These are phyloP conservation scores for Liolophura sinensis DNA, from an alignment of 1,140 invertebrate genomes.

Conservation along the genomic window DNA sequence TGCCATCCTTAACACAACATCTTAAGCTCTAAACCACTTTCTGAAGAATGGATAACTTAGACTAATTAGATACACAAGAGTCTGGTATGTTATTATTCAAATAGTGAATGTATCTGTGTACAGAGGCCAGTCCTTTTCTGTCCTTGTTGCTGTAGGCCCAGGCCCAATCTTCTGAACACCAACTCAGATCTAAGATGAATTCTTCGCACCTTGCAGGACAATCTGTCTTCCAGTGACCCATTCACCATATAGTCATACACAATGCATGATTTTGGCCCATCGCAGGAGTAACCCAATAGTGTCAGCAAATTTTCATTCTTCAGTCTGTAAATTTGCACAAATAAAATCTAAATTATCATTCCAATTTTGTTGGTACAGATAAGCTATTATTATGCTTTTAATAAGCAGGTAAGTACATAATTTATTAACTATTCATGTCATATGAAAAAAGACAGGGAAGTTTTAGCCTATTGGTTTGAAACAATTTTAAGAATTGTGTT, in stretches of 20 bases:
- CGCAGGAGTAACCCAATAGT: slow-evolving; percentile 69
- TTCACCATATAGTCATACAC: slow-evolving; percentile 72
- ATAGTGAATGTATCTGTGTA: too few relatives aligned
- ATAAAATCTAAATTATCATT: slow-evolving; percentile 6
- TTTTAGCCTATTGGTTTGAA: neutral
- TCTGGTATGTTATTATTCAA: too few relatives aligned
- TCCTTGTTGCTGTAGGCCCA: too few relatives aligned
- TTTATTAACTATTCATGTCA: neutral
- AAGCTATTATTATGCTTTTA: slow-evolving; percentile 31
- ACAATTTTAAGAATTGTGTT: neutral
- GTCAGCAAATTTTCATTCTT: slow-evolving; percentile 70
- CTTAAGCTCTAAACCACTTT: too few relatives aligned
- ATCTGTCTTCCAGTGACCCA: slow-evolving; percentile 69
- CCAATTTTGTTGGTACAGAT: slow-evolving; percentile 39
- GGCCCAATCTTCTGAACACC: neutral
- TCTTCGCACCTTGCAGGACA: slow-evolving; percentile 56
- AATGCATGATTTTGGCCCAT: slow-evolving; percentile 67
- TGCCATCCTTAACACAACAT: too few relatives aligned
- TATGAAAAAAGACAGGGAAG: neutral
- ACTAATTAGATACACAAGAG: too few relatives aligned
- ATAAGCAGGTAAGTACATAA: too few relatives aligned
- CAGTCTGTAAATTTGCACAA: slow-evolving; percentile 62
- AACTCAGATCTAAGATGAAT: neutral
- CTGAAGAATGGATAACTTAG: too few relatives aligned
- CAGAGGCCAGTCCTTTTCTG: too few relatives aligned